Conservation (phyloP, 2,888 invertebrate genomes). For the Pristionchus arcanus region DNA sequence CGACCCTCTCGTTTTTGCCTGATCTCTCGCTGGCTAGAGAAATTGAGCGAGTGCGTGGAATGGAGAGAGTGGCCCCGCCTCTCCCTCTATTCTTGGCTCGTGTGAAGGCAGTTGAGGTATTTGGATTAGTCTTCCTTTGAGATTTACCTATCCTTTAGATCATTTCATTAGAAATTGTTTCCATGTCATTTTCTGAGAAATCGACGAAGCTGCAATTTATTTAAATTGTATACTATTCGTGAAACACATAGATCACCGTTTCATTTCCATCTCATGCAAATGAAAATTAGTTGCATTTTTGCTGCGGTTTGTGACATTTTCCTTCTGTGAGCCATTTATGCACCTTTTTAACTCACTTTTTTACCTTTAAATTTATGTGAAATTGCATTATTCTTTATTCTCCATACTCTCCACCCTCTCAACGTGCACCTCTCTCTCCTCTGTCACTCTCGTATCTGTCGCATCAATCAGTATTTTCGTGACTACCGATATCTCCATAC, state of each 20-base stretch:
- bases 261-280: too few species aligned
- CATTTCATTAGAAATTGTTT: too few species aligned
- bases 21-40: neutral
- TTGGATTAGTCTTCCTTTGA: neutral
- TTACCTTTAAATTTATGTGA: too few species aligned
- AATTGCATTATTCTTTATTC: neutral
- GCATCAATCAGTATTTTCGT: neutral
- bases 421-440: neutral
- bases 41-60: too few species aligned
- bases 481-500: neutral
- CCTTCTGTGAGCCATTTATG: too few species aligned
- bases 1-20: neutral
- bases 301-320: too few species aligned
- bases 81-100: conserved; percentile 3
- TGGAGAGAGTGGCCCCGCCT: neutral
- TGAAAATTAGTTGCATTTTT: too few species aligned
- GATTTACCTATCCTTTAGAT: neutral
- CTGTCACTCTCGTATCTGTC: neutral
- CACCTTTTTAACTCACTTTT: too few species aligned
- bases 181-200: too few species aligned
- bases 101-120: neutral
- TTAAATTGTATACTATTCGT: too few species aligned
- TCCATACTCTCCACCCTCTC: neutral
- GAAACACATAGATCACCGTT: too few species aligned
- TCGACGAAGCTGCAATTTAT: too few species aligned